Percentiles rank a stretch among this genome's conserved stretches.
Evolutionary conservation across 2,113 vertebrate genomes (phyloP).

Genomic region (Ivindomyrus marchei): DNA sequence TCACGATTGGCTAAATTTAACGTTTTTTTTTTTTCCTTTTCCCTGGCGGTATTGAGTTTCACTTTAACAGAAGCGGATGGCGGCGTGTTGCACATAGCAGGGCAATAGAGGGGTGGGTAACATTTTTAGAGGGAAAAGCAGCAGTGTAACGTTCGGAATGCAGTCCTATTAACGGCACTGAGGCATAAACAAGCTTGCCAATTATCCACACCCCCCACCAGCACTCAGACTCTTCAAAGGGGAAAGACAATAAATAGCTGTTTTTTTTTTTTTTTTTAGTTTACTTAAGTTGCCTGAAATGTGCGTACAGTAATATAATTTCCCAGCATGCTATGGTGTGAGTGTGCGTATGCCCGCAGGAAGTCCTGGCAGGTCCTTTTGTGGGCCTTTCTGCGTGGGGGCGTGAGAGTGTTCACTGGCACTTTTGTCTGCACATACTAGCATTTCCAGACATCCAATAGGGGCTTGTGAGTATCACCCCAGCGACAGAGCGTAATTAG

Average conservation of each 20-base stretch:
- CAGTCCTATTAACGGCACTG: neutral
- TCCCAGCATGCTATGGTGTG: neutral
- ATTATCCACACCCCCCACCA: neutral
- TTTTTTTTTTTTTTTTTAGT: neutral
- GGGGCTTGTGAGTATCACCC: neutral
- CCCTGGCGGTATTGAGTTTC: neutral
- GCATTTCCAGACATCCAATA: neutral
- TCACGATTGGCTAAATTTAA: neutral
- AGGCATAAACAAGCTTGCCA: neutral
- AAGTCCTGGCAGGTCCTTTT: neutral
- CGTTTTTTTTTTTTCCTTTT: neutral
- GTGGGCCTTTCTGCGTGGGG: neutral
- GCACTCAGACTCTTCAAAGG: neutral
- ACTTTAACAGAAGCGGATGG: neutral
- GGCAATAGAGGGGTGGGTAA: neutral
- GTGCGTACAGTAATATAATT: neutral
- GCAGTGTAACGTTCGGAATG: neutral
- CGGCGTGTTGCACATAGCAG: neutral
- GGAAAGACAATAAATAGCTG: neutral
- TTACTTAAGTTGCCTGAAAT: neutral
- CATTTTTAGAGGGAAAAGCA: neutral
- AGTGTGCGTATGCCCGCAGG: neutral
- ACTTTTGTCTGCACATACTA: neutral
- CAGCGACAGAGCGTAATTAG: conserved; percentile 20
- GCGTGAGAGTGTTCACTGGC: neutral